These are phyloP conservation scores for Agrotis clavis DNA, from an alignment of 2,888 invertebrate genomes.

Conservation along the genomic window DNA sequence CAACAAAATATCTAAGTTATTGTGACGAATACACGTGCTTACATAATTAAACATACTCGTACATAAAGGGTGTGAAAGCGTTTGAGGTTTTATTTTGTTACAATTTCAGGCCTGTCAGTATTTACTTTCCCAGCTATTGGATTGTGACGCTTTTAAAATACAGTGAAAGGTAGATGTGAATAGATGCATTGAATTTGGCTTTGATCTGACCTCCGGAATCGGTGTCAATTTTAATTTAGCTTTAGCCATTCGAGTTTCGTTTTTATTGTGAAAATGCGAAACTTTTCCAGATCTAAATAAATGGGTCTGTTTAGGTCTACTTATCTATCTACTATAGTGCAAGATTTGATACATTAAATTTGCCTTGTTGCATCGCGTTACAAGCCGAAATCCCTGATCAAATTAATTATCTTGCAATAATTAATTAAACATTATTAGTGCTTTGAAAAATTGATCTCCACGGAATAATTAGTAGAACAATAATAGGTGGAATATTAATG, in stretches of 20 bases:
- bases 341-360: not conserved
- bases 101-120: not conserved
- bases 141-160: not conserved
- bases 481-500: not conserved
- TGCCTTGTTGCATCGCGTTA: constrained; percentile 1
- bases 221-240: not conserved
- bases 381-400: not conserved
- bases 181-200: not conserved
- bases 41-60: not conserved
- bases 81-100: not conserved
- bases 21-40: too few relatives aligned
- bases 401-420: constrained; percentile 10
- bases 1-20: not conserved
- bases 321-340: too few relatives aligned
- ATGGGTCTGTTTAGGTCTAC: too few relatives aligned
- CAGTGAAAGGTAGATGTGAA: not conserved
- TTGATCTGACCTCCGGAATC: not conserved
- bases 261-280: not conserved
- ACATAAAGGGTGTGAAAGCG: not conserved
- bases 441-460: constrained; percentile 32
- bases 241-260: not conserved
- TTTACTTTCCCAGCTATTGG: too few relatives aligned
- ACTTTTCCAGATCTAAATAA: too few relatives aligned
- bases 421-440: not conserved
- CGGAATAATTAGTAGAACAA: constrained; percentile 20